Evolutionary conservation across 2,797 vertebrate species (phyloP).

Genomic region (Falco peregrinus): DNA sequence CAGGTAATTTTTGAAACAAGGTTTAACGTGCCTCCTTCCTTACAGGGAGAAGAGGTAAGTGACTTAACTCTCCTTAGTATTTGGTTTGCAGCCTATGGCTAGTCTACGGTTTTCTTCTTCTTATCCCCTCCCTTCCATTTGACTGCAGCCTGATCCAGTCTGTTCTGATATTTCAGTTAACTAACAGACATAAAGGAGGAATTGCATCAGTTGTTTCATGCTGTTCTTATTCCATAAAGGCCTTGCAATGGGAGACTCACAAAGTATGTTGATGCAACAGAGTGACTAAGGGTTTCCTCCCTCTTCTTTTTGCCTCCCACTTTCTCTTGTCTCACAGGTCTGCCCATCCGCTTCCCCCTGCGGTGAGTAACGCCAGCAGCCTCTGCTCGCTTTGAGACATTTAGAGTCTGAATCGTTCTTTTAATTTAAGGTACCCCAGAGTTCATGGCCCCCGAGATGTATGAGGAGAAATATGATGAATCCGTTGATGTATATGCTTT

Average conservation of each 20-base stretch:
- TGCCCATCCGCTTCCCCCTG: slow-evolving; percentile 54
- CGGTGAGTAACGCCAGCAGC: slow-evolving; percentile 75
- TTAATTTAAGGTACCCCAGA: slow-evolving; percentile 99
- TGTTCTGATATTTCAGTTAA: not conserved
- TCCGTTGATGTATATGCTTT: slow-evolving; percentile 99
- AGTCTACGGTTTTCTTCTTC: slow-evolving; percentile 47
- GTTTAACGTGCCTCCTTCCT: slow-evolving; percentile 28
- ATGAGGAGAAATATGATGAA: slow-evolving; percentile 99
- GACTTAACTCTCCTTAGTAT: slow-evolving; percentile 66
- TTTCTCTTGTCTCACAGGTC: slow-evolving; percentile 76
- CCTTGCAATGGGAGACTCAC: slow-evolving; percentile 90
- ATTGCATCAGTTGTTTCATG: not conserved
- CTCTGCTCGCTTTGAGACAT: slow-evolving; percentile 83
- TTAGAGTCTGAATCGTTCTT: slow-evolving; percentile 97
- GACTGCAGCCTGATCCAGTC: slow-evolving; percentile 38
- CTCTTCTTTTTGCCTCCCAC: slow-evolving; percentile 80
- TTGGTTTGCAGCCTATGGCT: slow-evolving; percentile 85
- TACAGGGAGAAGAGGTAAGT: slow-evolving; percentile 70
- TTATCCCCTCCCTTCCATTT: slow-evolving; percentile 60
- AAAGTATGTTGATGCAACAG: slow-evolving; percentile 78
- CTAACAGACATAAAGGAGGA: not conserved
- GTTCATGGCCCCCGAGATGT: slow-evolving; percentile 99
- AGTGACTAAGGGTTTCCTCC: slow-evolving; percentile 89
- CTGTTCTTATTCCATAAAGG: slow-evolving; percentile 68
- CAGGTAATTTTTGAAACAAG: slow-evolving; percentile 77